A percentile compares a stretch with the other conserved stretches of the same genome.
phyloP scores from a whole-genome alignment of 30 jellyfish, hydroid and myxozoan species.

The Sanderia malayensis region DNA sequence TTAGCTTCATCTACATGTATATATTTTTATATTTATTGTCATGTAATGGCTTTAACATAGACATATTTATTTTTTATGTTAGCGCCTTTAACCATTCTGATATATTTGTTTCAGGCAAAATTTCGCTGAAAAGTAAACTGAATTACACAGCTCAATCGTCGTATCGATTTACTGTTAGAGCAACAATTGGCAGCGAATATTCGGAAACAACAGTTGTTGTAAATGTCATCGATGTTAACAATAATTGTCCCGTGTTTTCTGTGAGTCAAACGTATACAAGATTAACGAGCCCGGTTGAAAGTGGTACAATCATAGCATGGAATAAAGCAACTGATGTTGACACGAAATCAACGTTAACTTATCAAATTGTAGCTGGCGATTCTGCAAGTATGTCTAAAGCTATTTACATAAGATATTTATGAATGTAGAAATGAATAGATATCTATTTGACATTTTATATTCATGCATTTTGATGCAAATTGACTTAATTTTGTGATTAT shows the following conservation, averaged over 20 bases:
- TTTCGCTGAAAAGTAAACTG: slow-evolving; percentile 39
- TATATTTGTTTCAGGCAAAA: slow-evolving; percentile 40
- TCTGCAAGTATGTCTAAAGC: slow-evolving; percentile 43
- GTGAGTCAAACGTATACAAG: slow-evolving; percentile 24
- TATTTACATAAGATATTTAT: no score
- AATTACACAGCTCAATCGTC: slow-evolving; percentile 51
- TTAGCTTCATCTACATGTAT: no score
- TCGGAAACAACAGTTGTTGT: slow-evolving; percentile 58
- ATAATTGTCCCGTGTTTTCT: slow-evolving; percentile 76
- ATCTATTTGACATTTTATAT: no score
- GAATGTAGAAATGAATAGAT: no score
- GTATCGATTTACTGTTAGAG: slow-evolving; percentile 67
- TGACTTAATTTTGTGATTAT: not conserved
- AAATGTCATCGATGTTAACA: slow-evolving; percentile 76
- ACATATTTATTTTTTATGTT: no score
- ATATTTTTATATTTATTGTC: no score
- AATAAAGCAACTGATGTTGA: slow-evolving; percentile 58
- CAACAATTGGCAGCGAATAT: slow-evolving; percentile 53
- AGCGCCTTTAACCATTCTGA: no score
- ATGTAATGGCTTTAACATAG: no score
- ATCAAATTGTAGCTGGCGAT: slow-evolving; percentile 65
- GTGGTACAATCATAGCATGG: slow-evolving; percentile 48
- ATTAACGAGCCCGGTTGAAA: slow-evolving; percentile 56
- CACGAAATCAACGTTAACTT: slow-evolving; percentile 36
- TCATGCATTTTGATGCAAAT: not conserved